A percentile compares a stretch with the other conserved stretches of the same genome.
Conservation (phyloP, 2,888 invertebrate species). For the Lasius fuliginosus region DNA sequence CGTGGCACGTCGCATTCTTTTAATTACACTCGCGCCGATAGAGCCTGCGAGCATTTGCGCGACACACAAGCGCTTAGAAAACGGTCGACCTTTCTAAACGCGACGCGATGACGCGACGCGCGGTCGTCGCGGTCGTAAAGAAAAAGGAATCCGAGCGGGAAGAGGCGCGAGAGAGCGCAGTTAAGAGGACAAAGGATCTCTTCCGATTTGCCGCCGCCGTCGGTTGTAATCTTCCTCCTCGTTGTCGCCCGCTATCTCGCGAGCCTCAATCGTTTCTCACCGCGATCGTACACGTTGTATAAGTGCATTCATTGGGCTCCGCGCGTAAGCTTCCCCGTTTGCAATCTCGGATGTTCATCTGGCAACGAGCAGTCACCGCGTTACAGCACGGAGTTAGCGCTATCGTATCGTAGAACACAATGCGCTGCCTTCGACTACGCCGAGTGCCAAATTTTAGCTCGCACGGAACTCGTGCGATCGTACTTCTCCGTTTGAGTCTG, state of each 20-base stretch:
- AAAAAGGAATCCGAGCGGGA: conserved; percentile 19
- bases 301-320: conserved; percentile 66
- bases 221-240: conserved; percentile 59
- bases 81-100: conserved; percentile 62
- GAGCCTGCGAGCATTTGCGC: conserved; percentile 20
- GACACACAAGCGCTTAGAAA: conserved; percentile 56
- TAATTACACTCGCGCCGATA: conserved; percentile 66
- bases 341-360: conserved; percentile 71
- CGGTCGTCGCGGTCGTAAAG: conserved; percentile 30
- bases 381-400: conserved; percentile 65
- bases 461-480: background rate
- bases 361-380: conserved; percentile 65
- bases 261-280: conserved; percentile 74
- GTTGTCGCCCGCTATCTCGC: conserved; percentile 66
- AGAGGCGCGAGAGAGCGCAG: conserved; percentile 22
- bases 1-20: conserved; percentile 69
- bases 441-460: background rate
- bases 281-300: conserved; percentile 52
- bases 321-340: conserved; percentile 56
- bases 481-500: background rate
- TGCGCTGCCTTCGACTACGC: background rate
- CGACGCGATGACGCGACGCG: background rate
- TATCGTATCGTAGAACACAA: conserved; percentile 55
- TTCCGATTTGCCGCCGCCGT: conserved; percentile 39
- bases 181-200: conserved; percentile 64